Percentiles rank a stretch among this genome's conserved stretches.
Conservation (phyloP, 2,113 vertebrate genomes). For the Columba livia region DNA sequence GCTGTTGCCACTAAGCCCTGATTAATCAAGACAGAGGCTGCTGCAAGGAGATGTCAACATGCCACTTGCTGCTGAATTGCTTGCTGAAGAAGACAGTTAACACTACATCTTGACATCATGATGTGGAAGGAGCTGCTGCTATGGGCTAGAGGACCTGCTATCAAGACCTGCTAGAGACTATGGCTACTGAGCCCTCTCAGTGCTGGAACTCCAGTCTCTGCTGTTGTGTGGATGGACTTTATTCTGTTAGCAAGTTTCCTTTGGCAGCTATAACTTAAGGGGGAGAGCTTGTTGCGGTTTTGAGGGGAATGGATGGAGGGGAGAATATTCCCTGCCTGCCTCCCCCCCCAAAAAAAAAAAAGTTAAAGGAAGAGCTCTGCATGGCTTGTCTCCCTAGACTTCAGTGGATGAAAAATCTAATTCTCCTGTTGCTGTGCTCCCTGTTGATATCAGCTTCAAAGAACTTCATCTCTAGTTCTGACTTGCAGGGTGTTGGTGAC, state of each 20-base stretch:
- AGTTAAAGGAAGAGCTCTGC: background rate
- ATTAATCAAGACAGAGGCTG: constrained; percentile 28
- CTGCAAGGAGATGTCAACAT: constrained; percentile 1
- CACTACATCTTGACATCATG: background rate
- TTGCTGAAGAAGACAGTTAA: constrained; percentile 26
- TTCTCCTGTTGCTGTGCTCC: constrained; percentile 18
- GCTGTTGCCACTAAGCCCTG: constrained; percentile 23
- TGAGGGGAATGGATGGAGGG: background rate
- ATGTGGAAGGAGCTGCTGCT: background rate
- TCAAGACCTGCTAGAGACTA: background rate
- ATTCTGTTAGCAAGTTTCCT: background rate
- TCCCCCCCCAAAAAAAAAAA: background rate
- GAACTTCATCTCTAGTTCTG: background rate
- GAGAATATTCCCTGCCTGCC: background rate
- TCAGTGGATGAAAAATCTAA: background rate
- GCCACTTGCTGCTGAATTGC: constrained; percentile 17
- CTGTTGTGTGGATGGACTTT: constrained; percentile 9
- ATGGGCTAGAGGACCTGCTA: background rate
- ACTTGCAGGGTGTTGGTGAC: constrained; percentile 7
- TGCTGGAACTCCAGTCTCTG: background rate
- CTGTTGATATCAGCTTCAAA: background rate
- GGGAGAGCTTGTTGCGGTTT: background rate
- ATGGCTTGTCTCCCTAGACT: background rate
- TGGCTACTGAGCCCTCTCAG: background rate
- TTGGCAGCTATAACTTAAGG: background rate